A percentile compares a stretch with the other conserved stretches of the same genome.
phyloP scores from a whole-genome alignment of 2,113 vertebrate genomes.

The Xyliphius kryptos region DNA sequence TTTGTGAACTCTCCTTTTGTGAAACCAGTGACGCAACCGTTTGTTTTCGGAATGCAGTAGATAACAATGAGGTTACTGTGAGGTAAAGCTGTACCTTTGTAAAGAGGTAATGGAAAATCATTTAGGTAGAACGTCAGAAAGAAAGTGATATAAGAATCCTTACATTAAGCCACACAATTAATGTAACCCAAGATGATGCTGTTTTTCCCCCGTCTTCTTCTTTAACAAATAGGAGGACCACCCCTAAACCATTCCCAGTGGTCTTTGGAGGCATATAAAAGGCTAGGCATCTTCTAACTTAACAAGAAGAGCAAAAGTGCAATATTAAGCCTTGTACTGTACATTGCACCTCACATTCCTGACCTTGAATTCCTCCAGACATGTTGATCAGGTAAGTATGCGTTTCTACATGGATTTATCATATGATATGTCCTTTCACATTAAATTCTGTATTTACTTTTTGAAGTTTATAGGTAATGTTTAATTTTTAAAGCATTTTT shows the following conservation, averaged over 20 bases:
- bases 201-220: slow-evolving; percentile 27
- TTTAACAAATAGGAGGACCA: slow-evolving; percentile 43
- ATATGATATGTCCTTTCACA: background rate
- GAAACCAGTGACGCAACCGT: slow-evolving; percentile 20
- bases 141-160: slow-evolving; percentile 44
- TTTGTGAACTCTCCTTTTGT: slow-evolving; percentile 8
- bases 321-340: slow-evolving; percentile 47
- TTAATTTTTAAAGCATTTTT: too few relatives aligned
- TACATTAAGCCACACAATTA: slow-evolving; percentile 51
- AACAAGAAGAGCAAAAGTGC: slow-evolving; percentile 39
- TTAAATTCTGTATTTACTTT: too few relatives aligned
- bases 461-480: too few relatives aligned
- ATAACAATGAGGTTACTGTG: slow-evolving; percentile 48
- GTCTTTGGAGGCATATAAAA: slow-evolving; percentile 49
- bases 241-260: slow-evolving; percentile 39
- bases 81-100: slow-evolving; percentile 26
- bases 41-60: slow-evolving; percentile 24
- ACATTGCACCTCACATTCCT: slow-evolving; percentile 21
- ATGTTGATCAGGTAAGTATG: slow-evolving; percentile 60
- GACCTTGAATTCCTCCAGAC: slow-evolving; percentile 39
- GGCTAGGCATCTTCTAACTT: slow-evolving; percentile 12
- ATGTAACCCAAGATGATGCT: slow-evolving; percentile 45
- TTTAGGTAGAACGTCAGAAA: slow-evolving; percentile 32
- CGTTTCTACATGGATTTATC: background rate
- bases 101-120: slow-evolving; percentile 15